Evolutionary conservation across 2,888 invertebrate species (phyloP).

Genomic region (Hydropsyche betteni): DNA sequence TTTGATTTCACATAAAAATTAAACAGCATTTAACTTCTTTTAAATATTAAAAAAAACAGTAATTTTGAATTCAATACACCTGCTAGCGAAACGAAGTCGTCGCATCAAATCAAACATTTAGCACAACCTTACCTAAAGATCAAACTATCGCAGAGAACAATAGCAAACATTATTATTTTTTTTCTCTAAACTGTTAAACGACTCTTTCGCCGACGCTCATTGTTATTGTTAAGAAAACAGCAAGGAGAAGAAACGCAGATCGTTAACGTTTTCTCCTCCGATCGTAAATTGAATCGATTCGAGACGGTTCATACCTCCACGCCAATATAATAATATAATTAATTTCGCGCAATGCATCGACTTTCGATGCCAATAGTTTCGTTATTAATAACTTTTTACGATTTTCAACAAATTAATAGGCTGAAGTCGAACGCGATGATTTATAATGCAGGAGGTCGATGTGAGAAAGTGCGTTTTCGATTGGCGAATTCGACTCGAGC

Average conservation of each 20-base stretch:
- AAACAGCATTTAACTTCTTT: too few relatives aligned
- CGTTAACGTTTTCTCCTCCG: constrained; percentile 22
- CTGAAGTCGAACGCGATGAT: too few relatives aligned
- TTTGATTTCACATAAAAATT: too few relatives aligned
- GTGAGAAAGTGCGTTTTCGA: too few relatives aligned
- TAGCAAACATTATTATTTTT: background rate
- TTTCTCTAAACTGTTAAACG: background rate
- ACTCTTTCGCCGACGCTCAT: background rate
- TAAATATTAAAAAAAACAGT: too few relatives aligned
- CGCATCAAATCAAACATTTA: too few relatives aligned
- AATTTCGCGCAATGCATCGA: background rate
- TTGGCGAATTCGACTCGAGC: too few relatives aligned
- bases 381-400: background rate
- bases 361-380: background rate
- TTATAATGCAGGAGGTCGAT: too few relatives aligned
- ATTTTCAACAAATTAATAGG: too few relatives aligned
- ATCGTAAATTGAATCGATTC: constrained; percentile 28
- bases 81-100: too few relatives aligned
- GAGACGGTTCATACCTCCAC: constrained; percentile 17
- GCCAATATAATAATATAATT: constrained; percentile 9
- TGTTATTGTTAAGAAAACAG: background rate
- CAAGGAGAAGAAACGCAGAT: background rate
- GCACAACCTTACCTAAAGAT: too few relatives aligned
- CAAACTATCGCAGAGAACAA: background rate
- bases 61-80: too few relatives aligned